These are phyloP conservation scores for Bombus difficillimus DNA, from an alignment of 1,140 invertebrate genomes.

Conservation along the genomic window DNA sequence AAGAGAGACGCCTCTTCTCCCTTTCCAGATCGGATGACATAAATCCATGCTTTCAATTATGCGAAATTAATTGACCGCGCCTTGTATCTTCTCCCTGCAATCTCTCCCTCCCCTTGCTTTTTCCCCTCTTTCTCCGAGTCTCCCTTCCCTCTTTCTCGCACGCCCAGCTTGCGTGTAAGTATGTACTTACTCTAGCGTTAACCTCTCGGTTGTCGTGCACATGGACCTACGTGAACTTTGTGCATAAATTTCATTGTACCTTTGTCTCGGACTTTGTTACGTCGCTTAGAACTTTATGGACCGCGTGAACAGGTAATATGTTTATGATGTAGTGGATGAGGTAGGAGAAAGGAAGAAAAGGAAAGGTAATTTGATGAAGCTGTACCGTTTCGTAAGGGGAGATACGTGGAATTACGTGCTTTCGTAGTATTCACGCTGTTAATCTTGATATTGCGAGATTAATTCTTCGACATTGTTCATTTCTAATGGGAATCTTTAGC, in stretches of 20 bases:
- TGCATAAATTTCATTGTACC: slow-evolving; percentile 31
- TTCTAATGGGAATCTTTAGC: too few species aligned
- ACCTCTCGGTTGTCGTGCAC: neutral
- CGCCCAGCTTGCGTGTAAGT: neutral
- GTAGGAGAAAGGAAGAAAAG: neutral
- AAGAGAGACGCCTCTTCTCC: neutral
- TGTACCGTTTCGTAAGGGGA: too few species aligned
- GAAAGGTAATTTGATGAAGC: neutral
- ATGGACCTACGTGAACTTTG: slow-evolving; percentile 5
- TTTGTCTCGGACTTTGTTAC: neutral
- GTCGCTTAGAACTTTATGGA: neutral
- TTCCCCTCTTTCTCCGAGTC: neutral
- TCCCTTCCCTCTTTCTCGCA: neutral
- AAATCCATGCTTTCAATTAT: slow-evolving; percentile 56
- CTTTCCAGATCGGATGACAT: slow-evolving; percentile 30
- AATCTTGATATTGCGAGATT: neutral
- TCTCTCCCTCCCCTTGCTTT: neutral
- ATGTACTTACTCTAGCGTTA: neutral
- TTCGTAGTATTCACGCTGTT: neutral
- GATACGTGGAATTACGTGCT: neutral
- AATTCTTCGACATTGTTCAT: neutral
- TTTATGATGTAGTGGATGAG: too few species aligned
- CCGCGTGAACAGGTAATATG: neutral
- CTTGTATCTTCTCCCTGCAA: slow-evolving; percentile 35
- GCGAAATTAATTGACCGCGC: slow-evolving; percentile 57